These are phyloP conservation scores for Kryphioiulus occultus DNA, from an alignment of 2,888 invertebrate genomes.

Conservation along the genomic window DNA sequence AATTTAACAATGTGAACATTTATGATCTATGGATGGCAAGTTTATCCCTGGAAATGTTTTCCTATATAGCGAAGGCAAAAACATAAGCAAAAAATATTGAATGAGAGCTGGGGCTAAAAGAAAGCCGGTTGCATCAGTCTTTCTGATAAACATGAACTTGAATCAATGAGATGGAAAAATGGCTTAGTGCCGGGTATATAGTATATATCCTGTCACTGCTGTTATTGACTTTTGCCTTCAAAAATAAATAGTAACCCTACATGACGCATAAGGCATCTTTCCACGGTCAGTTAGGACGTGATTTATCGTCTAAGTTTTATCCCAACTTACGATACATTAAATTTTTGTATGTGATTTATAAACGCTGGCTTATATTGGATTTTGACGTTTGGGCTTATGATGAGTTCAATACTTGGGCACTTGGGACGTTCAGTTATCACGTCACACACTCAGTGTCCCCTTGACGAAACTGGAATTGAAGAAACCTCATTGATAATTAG, in stretches of 20 bases:
- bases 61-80: background rate
- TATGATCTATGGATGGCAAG: conserved; percentile 38
- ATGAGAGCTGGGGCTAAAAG: background rate
- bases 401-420: no score
- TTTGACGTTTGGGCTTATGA: background rate
- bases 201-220: conserved; percentile 28
- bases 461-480: no score
- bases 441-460: no score
- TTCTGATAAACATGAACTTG: conserved; percentile 46
- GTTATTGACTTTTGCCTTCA: conserved; percentile 46
- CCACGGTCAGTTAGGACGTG: conserved; percentile 47
- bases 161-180: conserved; percentile 47
- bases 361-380: conserved; percentile 28
- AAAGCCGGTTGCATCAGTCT: conserved; percentile 36
- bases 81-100: conserved; percentile 39
- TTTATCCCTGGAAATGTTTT: conserved; percentile 30
- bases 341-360: conserved; percentile 45
- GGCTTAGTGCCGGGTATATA: conserved; percentile 34
- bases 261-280: conserved; percentile 41
- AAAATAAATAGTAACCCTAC: conserved; percentile 32
- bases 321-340: conserved; percentile 47
- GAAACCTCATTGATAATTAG: no score
- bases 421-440: no score
- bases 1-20: conserved; percentile 38
- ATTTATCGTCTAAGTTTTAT: conserved; percentile 50